Evolutionary conservation across 2,113 vertebrate genomes (phyloP).

Genomic region (Ciconia boyciana): DNA sequence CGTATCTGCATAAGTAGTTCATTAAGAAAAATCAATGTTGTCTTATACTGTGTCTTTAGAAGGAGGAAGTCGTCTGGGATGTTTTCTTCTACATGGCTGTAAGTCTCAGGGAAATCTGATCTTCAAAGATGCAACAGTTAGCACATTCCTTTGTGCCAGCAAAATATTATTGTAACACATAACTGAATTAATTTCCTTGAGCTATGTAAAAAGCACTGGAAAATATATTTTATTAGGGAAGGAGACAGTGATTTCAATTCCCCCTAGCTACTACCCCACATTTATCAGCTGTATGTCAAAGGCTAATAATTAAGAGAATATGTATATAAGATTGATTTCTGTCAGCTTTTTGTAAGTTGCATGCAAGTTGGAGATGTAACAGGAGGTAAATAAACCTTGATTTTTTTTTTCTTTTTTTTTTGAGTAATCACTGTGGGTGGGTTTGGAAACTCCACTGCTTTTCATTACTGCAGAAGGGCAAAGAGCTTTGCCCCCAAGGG

Average conservation of each 20-base stretch:
- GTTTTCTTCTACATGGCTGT: neutral
- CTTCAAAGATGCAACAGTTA: neutral
- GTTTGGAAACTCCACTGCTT: neutral
- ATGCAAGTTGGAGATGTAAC: neutral
- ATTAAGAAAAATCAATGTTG: neutral
- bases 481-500: neutral
- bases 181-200: neutral
- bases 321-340: neutral
- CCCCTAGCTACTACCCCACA: neutral
- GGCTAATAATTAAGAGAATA: neutral
- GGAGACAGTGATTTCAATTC: neutral
- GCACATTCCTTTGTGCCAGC: neutral
- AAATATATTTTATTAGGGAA: neutral
- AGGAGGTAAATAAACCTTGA: neutral
- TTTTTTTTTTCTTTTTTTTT: neutral
- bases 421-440: neutral
- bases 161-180: neutral
- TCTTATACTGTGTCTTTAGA: neutral
- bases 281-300: neutral
- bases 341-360: neutral
- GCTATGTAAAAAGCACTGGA: neutral
- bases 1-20: neutral
- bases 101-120: neutral
- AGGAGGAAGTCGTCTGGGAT: accelerated
- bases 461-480: neutral